Percentiles rank a stretch among this genome's conserved stretches.
These are phyloP conservation scores for Diachasmimorpha longicaudata DNA, from an alignment of 1,140 invertebrate species.

Conservation along the genomic window DNA sequence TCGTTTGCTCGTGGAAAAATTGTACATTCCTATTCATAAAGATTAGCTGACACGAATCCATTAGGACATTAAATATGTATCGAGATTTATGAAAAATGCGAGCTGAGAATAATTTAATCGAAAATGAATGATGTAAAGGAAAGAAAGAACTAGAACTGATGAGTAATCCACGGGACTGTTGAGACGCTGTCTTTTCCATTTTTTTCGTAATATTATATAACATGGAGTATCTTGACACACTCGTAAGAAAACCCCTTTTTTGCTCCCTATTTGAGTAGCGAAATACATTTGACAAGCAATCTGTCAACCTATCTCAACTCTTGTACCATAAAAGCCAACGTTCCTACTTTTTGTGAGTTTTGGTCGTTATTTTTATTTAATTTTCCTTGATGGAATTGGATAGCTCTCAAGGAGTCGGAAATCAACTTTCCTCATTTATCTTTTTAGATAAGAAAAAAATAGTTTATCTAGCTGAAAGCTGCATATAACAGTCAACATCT, in stretches of 20 bases:
- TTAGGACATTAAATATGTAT: too few species aligned
- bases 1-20: background rate
- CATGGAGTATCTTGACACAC: too few species aligned
- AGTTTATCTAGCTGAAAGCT: too few species aligned
- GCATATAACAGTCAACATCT: too few species aligned
- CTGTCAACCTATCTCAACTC: slow-evolving; percentile 35
- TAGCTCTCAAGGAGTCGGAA: background rate
- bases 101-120: too few species aligned
- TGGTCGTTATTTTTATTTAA: background rate
- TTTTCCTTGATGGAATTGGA: background rate
- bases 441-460: too few species aligned
- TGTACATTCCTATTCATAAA: too few species aligned
- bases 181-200: slow-evolving; percentile 42
- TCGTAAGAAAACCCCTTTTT: slow-evolving; percentile 12
- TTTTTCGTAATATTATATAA: too few species aligned
- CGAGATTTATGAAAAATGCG: too few species aligned
- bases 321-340: background rate
- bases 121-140: too few species aligned
- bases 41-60: too few species aligned
- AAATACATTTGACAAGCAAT: slow-evolving; percentile 14
- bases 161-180: background rate
- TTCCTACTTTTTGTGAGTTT: background rate
- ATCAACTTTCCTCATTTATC: background rate
- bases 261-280: background rate
- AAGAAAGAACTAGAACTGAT: background rate